phyloP scores from a whole-genome alignment of 2,888 invertebrate species.

The Schizotus pectinicornis region DNA sequence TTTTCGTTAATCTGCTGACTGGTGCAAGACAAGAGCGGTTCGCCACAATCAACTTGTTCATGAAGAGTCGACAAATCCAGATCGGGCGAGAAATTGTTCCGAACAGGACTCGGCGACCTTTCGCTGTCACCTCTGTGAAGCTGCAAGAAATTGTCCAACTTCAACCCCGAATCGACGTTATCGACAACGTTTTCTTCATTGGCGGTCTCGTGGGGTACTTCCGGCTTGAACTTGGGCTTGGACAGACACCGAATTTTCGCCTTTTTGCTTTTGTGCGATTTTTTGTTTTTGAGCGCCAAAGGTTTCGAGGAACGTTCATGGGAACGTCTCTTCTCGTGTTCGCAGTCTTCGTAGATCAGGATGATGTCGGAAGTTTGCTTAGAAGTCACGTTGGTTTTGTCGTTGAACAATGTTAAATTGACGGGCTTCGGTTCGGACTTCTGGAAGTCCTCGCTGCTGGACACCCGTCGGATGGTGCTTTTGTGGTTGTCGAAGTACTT shows the following conservation, averaged over 20 bases:
- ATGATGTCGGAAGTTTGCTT: constrained; percentile 43
- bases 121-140: constrained; percentile 46
- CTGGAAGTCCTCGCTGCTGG: constrained; percentile 68
- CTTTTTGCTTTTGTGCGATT: constrained; percentile 46
- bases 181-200: constrained; percentile 39
- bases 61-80: constrained; percentile 66
- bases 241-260: constrained; percentile 38
- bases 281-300: constrained; percentile 64
- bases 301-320: constrained; percentile 70
- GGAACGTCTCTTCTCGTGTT: constrained; percentile 68
- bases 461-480: constrained; percentile 63
- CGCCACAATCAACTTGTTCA: constrained; percentile 63
- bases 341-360: constrained; percentile 63
- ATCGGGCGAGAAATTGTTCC: constrained; percentile 53
- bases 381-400: constrained; percentile 48
- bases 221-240: constrained; percentile 49
- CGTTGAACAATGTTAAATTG: constrained; percentile 30
- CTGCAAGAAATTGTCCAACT: constrained; percentile 44
- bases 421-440: constrained; percentile 39
- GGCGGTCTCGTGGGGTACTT: constrained; percentile 40
- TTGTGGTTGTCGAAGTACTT: constrained; percentile 47
- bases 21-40: constrained; percentile 57
- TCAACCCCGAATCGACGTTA: constrained; percentile 34
- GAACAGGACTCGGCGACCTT: constrained; percentile 53
- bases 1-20: constrained; percentile 50